Evolutionary conservation across 2,888 invertebrate species (phyloP), one percentile per base, ranked within the genome.

Genomic region (Dione juno): DNA sequence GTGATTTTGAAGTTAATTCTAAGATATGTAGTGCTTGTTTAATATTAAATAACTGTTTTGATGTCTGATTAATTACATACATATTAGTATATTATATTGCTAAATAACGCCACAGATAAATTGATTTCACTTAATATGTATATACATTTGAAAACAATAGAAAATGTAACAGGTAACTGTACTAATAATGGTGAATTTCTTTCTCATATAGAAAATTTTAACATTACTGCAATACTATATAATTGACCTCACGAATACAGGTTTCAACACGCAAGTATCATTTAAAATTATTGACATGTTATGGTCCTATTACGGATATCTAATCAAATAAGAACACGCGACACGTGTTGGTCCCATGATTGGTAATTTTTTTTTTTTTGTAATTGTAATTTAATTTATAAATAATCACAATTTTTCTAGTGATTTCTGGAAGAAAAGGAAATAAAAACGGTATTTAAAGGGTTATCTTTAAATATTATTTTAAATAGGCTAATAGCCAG

Each of bases 1-100:
- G 68, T 70, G 73, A 68, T 66, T 73, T 69, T 70, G 35, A 58
- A 68, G 21, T 58, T 67, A 59, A 63, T 52, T 64, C 19, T 19
- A 67, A 73, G 28, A 65, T 50, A 45, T 59, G 11, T 70, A 68
- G 48, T 57, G 69, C 67, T 72, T 72, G 43, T 66, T 66, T 21
- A 54, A 40, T 65, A 67, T 37, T 65, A 5, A 19, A 43, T 65
- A 67, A 63, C 66, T 37, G 58, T 70, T 73, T 73, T 64, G 40
- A 52, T 70, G 59, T 70, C 50, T 43, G 14, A 52, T 65, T 54
- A 37, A 16, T 72, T 66, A 35, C 9, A 28, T 43, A 41, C 19
- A 6, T 28, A 3, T 28, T 28, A 28, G 28, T 28, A 19, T 54
- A 52, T 53, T 19, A 35, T 57, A 37, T 43, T 35, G 37, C 37